Percentiles rank a stretch among this genome's conserved stretches.
Conservation (phyloP, 1,140 invertebrate species). For the Branchinecta lynchi region DNA sequence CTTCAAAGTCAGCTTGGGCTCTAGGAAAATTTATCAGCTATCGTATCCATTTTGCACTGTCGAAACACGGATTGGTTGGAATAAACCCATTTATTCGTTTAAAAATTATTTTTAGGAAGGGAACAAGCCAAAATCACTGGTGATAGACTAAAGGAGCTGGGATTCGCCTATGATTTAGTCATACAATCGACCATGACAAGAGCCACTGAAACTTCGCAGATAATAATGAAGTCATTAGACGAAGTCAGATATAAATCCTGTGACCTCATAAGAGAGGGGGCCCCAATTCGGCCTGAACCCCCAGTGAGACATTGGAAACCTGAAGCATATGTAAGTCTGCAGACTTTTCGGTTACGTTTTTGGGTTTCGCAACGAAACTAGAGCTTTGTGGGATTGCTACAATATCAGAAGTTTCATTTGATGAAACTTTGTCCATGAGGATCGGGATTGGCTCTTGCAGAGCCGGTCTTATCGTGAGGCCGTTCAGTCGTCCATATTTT, state of each 20-base stretch:
- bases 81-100: too few species aligned
- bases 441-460: too few species aligned
- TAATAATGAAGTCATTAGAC: conserved; percentile 53
- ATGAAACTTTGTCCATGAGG: neutral
- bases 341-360: conserved; percentile 9
- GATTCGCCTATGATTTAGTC: conserved; percentile 57
- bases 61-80: too few species aligned
- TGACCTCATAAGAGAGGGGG: conserved; percentile 76
- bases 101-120: conserved; percentile 38
- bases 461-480: too few species aligned
- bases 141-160: conserved; percentile 50
- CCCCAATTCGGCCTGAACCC: conserved; percentile 76
- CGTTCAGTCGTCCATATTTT: too few species aligned
- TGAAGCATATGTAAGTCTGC: conserved; percentile 49
- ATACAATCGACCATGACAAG: conserved; percentile 82
- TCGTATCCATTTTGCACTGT: too few species aligned
- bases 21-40: too few species aligned
- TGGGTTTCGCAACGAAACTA: too few species aligned
- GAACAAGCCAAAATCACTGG: conserved; percentile 71
- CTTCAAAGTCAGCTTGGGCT: too few species aligned
- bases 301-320: conserved; percentile 69
- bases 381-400: neutral
- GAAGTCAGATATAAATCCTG: conserved; percentile 41
- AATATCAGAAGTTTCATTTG: conserved; percentile 9
- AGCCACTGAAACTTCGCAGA: conserved; percentile 72